Evolutionary conservation across 1,140 invertebrate species (phyloP).

Genomic region (Drosophila lacertosa): DNA sequence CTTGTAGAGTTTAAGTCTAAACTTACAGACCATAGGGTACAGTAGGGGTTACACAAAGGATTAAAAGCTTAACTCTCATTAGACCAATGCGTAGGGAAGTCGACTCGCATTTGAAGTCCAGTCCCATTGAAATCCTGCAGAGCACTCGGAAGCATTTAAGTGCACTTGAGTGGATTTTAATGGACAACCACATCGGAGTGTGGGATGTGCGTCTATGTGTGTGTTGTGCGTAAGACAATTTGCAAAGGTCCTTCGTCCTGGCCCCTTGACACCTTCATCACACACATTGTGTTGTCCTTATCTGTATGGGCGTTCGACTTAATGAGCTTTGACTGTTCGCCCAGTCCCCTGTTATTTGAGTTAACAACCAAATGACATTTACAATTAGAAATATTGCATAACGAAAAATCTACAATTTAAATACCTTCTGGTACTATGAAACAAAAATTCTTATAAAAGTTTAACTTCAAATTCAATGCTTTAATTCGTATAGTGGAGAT

Average conservation of each 20-base stretch:
- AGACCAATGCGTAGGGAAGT: slow-evolving; percentile 18
- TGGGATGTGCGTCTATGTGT: slow-evolving; percentile 4
- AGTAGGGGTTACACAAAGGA: slow-evolving; percentile 26
- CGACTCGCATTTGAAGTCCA: slow-evolving; percentile 1
- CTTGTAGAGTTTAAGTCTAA: neutral
- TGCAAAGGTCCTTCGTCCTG: too few relatives aligned
- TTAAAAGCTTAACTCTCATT: slow-evolving; percentile 70
- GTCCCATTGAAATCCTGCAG: slow-evolving; percentile 28
- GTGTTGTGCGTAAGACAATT: slow-evolving; percentile 26
- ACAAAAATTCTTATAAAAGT: too few relatives aligned
- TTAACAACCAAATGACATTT: slow-evolving; percentile 29
- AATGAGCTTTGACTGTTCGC: slow-evolving; percentile 45
- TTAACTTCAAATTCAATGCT: too few relatives aligned
- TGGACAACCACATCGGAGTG: slow-evolving; percentile 55
- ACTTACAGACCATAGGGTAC: too few relatives aligned
- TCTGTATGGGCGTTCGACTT: slow-evolving; percentile 4
- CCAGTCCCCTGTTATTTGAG: neutral
- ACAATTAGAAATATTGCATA: slow-evolving; percentile 29
- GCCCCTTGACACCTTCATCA: neutral
- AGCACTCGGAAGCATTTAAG: slow-evolving; percentile 80
- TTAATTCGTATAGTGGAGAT: too few relatives aligned
- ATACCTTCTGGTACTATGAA: too few relatives aligned
- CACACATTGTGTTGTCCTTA: slow-evolving; percentile 18
- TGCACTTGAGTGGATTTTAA: slow-evolving; percentile 82
- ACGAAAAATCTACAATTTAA: too few relatives aligned